Base-by-base conservation (phyloP, 2,888 invertebrate genomes). In the Pheosia gnoma region DNA sequence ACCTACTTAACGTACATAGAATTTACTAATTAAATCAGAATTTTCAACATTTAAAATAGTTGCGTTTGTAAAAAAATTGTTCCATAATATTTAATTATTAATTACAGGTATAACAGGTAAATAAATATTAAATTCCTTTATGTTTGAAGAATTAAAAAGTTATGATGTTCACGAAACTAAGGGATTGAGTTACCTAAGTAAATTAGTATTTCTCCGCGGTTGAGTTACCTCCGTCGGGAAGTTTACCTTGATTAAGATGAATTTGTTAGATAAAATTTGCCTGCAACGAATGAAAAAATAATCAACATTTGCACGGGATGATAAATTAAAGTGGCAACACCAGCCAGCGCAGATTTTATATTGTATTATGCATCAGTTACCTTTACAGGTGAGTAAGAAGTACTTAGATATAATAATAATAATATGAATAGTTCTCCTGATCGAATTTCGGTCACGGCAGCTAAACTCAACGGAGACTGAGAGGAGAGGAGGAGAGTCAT, bases 271-370 rank as follows among this genome's bases (percentile, higher is more conserved):
- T 69, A 66, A 70, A 72, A 70, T 71, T 65, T 52, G 52, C 61
- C 61, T 66, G 68, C 67, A 64, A 62, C 60, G 57, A 61, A 43
- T 54, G 52, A 61, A 69, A 73, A 73, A 75, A 72, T 71, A 71
- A 68, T 61, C 63, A 66, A 68, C 71, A 74, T 75, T 71, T 69
- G 64, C 67, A 68, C 59, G 56, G 52, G 60, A 70, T 71, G 71
- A 69, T 71, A 72, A 77, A 71, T 76, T 65, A 66, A 70, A 65
- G 65, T 67, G 60, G 66, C 69, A 71, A 71, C 67, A 67, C 65
- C 65, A 61, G 62, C 66, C 63, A 64, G 68, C 70, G 53, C 66
- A 71, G 69, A 75, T 77, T 74, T 77, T 73, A 68, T 74, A 67
- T 25, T 25, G 25, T 25, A n/a, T n/a, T n/a, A 74, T 75, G 65